These are phyloP conservation scores for Myopa testacea DNA, from an alignment of 2,888 invertebrate genomes.

Conservation along the genomic window DNA sequence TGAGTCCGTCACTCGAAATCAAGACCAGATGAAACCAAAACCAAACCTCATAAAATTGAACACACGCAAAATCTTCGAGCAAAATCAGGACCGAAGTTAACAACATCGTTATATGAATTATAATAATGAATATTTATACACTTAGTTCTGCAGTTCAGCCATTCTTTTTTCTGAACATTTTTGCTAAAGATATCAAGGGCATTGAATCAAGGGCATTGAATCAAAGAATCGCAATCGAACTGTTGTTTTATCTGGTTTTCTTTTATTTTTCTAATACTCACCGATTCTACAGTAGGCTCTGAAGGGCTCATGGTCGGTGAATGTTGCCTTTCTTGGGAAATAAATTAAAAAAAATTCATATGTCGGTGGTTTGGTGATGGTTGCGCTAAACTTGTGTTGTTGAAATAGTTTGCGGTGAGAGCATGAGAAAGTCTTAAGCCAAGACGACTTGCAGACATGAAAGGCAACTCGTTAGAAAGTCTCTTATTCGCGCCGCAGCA, in stretches of 20 bases:
- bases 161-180: too few relatives aligned
- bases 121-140: too few relatives aligned
- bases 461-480: slow-evolving; percentile 6
- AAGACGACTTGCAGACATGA: neutral
- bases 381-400: neutral
- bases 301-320: neutral
- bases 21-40: too few relatives aligned
- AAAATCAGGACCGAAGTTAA: too few relatives aligned
- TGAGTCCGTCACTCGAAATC: too few relatives aligned
- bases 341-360: too few relatives aligned
- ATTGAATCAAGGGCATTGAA: too few relatives aligned
- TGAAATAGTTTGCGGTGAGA: neutral
- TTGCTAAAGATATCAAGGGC: too few relatives aligned
- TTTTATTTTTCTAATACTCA: slow-evolving; percentile 6
- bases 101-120: too few relatives aligned
- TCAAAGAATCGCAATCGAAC: neutral
- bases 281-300: neutral
- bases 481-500: neutral
- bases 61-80: too few relatives aligned
- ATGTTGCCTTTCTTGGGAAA: neutral
- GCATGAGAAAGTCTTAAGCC: neutral
- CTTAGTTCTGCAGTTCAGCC: too few relatives aligned
- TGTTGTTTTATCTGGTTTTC: neutral
- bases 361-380: neutral
- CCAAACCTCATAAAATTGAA: too few relatives aligned